phyloP scores from a whole-genome alignment of 2,113 vertebrate genomes.

The Leptodactylus fuscus region DNA sequence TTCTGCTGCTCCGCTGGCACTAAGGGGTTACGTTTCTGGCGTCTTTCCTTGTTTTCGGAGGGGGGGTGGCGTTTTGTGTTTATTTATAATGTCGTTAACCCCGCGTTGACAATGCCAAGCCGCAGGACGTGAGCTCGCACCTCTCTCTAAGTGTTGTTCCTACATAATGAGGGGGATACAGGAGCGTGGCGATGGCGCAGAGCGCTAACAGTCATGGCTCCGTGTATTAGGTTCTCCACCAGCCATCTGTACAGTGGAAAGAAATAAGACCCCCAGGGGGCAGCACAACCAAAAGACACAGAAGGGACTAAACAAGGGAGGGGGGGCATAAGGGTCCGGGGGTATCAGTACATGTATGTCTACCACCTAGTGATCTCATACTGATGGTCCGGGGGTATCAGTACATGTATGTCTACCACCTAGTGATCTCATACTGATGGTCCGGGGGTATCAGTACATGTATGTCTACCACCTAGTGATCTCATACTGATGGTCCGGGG shows the following conservation, averaged over 20 bases:
- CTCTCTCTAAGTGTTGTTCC: conserved; percentile 9
- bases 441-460: no score
- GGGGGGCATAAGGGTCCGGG: no score
- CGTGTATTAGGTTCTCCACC: background rate
- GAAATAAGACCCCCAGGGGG: background rate
- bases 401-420: no score
- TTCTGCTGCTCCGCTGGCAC: background rate
- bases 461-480: no score
- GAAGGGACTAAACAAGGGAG: background rate
- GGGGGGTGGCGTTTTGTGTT: background rate
- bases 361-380: no score
- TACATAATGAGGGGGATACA: conserved; percentile 14
- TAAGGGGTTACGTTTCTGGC: background rate
- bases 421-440: no score
- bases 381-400: no score
- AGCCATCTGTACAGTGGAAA: background rate
- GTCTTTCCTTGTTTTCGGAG: background rate
- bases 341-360: no score
- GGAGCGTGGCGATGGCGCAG: background rate
- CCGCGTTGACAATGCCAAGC: background rate
- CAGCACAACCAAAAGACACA: background rate
- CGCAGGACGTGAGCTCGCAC: background rate
- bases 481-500: no score
- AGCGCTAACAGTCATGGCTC: background rate
- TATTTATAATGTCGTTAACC: conserved; percentile 25